Percentiles rank a stretch among this genome's conserved stretches.
Conservation (phyloP, 2,797 vertebrate genomes). For the Xiphorhynchus erythropygius region DNA sequence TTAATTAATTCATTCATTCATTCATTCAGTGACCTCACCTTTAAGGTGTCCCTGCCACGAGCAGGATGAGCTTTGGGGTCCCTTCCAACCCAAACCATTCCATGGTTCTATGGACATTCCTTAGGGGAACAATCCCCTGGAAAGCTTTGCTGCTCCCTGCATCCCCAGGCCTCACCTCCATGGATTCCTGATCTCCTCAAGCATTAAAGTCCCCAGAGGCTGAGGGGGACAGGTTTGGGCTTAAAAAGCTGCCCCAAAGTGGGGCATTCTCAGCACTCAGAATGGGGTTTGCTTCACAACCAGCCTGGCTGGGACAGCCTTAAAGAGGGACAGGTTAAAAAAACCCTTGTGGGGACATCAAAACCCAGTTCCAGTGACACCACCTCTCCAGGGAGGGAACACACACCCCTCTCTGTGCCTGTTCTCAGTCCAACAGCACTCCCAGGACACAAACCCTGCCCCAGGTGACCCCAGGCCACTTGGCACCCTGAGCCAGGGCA, state of each 20-base stretch:
- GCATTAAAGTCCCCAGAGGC: background rate
- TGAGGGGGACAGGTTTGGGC: background rate
- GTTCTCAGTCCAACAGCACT: background rate
- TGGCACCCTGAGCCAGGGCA: background rate
- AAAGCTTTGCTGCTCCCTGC: background rate
- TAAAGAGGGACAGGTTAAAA: background rate
- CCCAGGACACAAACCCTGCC: background rate
- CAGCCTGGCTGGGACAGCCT: background rate
- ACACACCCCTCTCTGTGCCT: background rate
- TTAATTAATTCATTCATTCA: too few relatives aligned
- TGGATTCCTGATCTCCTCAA: background rate
- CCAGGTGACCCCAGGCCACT: background rate
- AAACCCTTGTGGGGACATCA: accelerated
- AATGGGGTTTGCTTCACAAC: background rate
- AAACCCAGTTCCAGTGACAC: background rate
- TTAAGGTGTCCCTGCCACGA: background rate
- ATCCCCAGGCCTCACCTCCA: background rate
- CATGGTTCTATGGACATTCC: accelerated
- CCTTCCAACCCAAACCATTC: background rate
- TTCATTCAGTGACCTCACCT: background rate
- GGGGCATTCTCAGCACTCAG: background rate
- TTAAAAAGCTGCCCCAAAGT: background rate
- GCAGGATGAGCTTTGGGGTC: background rate
- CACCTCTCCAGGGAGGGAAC: background rate
- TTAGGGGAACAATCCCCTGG: background rate